A percentile compares a stretch with the other conserved stretches of the same genome.
phyloP scores from a whole-genome alignment of 2,888 invertebrate species.

The Pinctada fucata region DNA sequence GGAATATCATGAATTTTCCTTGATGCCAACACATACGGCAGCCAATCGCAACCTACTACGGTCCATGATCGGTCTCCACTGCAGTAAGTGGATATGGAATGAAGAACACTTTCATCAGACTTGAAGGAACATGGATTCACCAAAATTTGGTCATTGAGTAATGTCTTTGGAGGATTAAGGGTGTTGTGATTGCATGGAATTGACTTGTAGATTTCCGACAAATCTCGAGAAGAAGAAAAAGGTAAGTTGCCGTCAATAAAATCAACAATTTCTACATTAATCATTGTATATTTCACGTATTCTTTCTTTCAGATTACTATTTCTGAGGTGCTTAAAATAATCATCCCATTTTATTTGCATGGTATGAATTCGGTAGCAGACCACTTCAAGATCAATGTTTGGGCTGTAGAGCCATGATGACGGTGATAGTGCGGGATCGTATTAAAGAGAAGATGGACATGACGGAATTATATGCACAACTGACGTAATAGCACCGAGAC shows the following conservation, averaged over 20 bases:
- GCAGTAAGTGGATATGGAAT: background rate
- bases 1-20: background rate
- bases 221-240: background rate
- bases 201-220: background rate
- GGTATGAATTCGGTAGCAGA: too few relatives aligned
- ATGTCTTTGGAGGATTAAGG: background rate
- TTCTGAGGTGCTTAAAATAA: background rate
- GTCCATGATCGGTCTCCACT: too few relatives aligned
- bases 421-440: background rate
- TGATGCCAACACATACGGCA: constrained; percentile 1
- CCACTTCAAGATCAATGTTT: background rate
- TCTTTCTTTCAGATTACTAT: background rate
- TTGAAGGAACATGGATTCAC: constrained; percentile 17
- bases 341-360: background rate
- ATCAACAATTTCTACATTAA: background rate
- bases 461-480: constrained; percentile 14
- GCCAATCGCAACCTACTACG: background rate
- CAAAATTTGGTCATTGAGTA: constrained; percentile 2
- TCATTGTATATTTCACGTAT: background rate
- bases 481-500: constrained; percentile 4
- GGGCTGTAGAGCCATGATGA: constrained; percentile 6
- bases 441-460: background rate
- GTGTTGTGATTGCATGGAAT: background rate
- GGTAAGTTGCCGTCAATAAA: too few relatives aligned
- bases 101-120: constrained; percentile 7